Percentiles rank a stretch among this genome's conserved stretches.
Evolutionary conservation across 37 sponge, comb jelly and placozoan species (phyloP).

Genomic region (Beroe forskalii): DNA sequence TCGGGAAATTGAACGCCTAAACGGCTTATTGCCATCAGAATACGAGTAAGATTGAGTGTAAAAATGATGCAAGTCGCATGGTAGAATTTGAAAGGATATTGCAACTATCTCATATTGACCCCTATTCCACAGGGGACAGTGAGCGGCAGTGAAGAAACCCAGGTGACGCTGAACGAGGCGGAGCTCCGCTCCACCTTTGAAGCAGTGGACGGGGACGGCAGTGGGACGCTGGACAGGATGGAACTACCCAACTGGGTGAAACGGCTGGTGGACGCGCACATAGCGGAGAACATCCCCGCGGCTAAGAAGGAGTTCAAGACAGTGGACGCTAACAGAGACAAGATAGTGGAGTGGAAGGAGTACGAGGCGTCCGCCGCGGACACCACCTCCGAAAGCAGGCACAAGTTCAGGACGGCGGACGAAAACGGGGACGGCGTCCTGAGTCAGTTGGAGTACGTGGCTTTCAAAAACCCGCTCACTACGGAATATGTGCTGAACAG

Average conservation of each 20-base stretch:
- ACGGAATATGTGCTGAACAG: constrained; percentile 37
- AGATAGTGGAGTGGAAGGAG: constrained; percentile 57
- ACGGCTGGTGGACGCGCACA: constrained; percentile 37
- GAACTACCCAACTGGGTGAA: constrained; percentile 31
- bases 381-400: neutral
- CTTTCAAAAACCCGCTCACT: constrained; percentile 24
- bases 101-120: too few relatives aligned
- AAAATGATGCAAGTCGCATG: too few relatives aligned
- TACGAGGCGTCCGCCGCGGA: neutral
- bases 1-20: too few relatives aligned
- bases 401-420: constrained; percentile 62
- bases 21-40: too few relatives aligned
- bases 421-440: constrained; percentile 63
- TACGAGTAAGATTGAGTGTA: too few relatives aligned
- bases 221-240: neutral
- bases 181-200: neutral
- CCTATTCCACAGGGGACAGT: neutral
- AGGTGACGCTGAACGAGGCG: neutral
- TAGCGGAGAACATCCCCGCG: constrained; percentile 28
- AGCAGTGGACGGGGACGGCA: neutral
- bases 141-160: too few relatives aligned
- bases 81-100: too few relatives aligned
- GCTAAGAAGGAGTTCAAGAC: constrained; percentile 19
- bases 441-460: constrained; percentile 52
- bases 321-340: constrained; percentile 40